Evolutionary conservation across 2,888 invertebrate genomes (phyloP), one percentile per base, ranked within the genome.

Genomic region (Pterostichus madidus): DNA sequence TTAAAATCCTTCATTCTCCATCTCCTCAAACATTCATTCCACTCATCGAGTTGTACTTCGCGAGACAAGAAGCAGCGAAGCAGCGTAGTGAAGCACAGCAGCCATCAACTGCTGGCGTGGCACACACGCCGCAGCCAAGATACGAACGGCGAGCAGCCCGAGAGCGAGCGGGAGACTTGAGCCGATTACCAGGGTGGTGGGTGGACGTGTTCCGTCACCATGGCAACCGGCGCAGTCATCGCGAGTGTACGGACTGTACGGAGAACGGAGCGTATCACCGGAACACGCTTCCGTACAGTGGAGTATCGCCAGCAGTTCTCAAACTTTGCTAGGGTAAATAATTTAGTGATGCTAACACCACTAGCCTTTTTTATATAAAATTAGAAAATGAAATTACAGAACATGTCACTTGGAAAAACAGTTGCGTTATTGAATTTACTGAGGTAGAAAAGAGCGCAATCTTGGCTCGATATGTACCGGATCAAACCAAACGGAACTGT

Each of bases 161-260:
- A 49, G 52, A n/a, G 13, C n/a, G 56, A 8, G 59, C 77, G 24
- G 77, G 35, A 49, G 83, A 81, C 84, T 83, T 84, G 84, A 84
- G 86, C 87, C 88, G 88, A 87, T 88, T 88, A 88, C 87, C 86
- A 81, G 88, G 87, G 87, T 88, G 87, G 85, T 86, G 87, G 88
- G 87, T 85, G 87, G 85, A 71, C 75, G 86, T 75, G 76, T 73
- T 59, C 59, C 75, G 82, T 82, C 32, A 46, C 76, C 64, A 75
- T 82, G 64, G 82, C 35, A 82, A 82, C 82, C 61, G 44, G 76
- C 61, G 73, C 59, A 78, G 59, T 78, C 76, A 76, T 13, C 56
- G 75, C 46, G 39, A 39, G 39, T n/a, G 17, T 46, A 4, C 39
- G 73, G 32, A 24, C 24, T 24, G 73, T 39, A 15, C 73, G 44